These are phyloP conservation scores for Parauchenoglanis punctatus DNA, from an alignment of 2,797 vertebrate genomes.

Conservation along the genomic window DNA sequence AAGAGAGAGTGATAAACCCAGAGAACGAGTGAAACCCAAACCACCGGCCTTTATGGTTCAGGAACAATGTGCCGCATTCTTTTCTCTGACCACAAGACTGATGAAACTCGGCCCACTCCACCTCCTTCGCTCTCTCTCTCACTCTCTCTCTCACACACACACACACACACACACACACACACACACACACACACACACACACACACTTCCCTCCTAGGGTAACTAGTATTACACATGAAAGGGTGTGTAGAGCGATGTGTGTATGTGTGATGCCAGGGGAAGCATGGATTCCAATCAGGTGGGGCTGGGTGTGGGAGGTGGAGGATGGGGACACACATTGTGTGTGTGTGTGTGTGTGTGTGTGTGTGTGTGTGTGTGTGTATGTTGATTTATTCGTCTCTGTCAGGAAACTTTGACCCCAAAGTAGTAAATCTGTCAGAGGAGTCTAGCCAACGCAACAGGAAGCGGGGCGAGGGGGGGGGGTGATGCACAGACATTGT, in stretches of 20 bases:
- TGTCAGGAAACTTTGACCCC: slow-evolving; percentile 80
- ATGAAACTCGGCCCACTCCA: slow-evolving; percentile 14
- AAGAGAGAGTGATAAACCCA: slow-evolving; percentile 53
- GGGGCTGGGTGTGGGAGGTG: slow-evolving; percentile 46
- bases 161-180: not conserved
- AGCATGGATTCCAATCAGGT: slow-evolving; percentile 73
- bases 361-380: slow-evolving; percentile 31
- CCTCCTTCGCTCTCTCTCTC: slow-evolving; percentile 11
- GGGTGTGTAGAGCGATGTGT: slow-evolving; percentile 54
- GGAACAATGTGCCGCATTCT: slow-evolving; percentile 74
- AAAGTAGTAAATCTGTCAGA: slow-evolving; percentile 81
- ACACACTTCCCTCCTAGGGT: slow-evolving; percentile 39
- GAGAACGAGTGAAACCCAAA: slow-evolving; percentile 65
- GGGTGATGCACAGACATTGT: slow-evolving; percentile 20
- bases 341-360: slow-evolving; percentile 47
- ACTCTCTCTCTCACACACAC: not conserved
- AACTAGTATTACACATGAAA: slow-evolving; percentile 70
- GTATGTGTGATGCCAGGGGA: slow-evolving; percentile 53
- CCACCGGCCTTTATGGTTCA: slow-evolving; percentile 65
- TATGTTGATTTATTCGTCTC: slow-evolving; percentile 77
- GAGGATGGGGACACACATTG: not conserved
- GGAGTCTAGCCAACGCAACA: slow-evolving; percentile 80
- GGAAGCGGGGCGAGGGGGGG: slow-evolving; percentile 67
- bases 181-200: slow-evolving; percentile 19
- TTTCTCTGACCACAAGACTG: slow-evolving; percentile 66